Evolutionary conservation across 2,113 vertebrate species (phyloP).

Genomic region (Fregata magnificens): DNA sequence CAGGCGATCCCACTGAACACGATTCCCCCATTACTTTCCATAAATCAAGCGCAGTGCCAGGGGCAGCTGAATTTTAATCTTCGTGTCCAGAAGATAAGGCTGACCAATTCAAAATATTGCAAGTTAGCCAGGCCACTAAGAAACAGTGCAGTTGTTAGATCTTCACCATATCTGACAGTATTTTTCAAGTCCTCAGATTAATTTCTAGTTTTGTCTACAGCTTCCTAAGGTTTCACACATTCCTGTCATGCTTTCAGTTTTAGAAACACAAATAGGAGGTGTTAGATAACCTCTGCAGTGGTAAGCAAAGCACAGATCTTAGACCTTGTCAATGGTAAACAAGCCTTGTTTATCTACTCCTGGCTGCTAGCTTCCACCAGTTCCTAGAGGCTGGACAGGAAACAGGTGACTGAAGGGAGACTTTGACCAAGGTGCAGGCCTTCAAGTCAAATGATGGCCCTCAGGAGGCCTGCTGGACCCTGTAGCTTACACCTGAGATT

Average conservation of each 20-base stretch:
- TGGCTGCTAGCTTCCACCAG: background rate
- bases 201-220: conserved; percentile 16
- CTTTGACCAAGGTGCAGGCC: background rate
- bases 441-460: background rate
- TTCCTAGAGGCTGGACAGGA: background rate
- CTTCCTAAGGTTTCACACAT: background rate
- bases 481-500: background rate
- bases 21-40: background rate
- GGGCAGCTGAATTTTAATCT: background rate
- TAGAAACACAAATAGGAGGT: background rate
- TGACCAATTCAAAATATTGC: background rate
- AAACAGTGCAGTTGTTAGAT: background rate
- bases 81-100: background rate
- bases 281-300: background rate
- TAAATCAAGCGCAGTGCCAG: background rate
- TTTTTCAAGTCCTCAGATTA: background rate
- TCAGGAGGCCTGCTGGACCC: background rate
- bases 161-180: background rate
- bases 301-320: conserved; percentile 3
- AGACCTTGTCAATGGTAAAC: background rate
- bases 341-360: background rate
- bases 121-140: background rate
- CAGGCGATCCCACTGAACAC: background rate
- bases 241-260: conserved; percentile 2
- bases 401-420: background rate